Evolutionary conservation across 1,140 invertebrate species (phyloP), one percentile per base, ranked within the genome.

Genomic region (Ectropis grisescens): DNA sequence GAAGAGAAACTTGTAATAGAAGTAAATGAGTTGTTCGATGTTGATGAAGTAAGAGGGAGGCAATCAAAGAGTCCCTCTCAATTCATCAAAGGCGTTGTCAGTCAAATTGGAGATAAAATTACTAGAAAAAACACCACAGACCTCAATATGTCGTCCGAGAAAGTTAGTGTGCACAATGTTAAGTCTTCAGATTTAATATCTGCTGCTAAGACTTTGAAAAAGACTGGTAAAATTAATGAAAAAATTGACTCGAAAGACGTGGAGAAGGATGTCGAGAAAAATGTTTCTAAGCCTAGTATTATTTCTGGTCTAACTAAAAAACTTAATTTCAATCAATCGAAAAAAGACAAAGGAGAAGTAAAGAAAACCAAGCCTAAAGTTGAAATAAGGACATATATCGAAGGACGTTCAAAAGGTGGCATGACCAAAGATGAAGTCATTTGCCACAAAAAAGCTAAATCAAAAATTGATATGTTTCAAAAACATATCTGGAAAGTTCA

Each of bases 381-480:
- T n/a, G 74, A 80, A 51, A 82, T 83, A 11, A 75, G 68, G 49
- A 61, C 78, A 0, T 83, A 83, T 25, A 43, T 34, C 3, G 79
- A 80, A 51, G 65, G 78, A 34, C 62, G 75, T 42, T 50, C 48
- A 1, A 55, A 35, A 41, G 52, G 38, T 23, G 19, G 53, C 16
- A 42, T 62, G 44, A 50, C 32, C 7, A 71, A 66, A 41, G 67
- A 76, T 11, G 62, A 66, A 55, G 62, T 62, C 3, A 41, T 82
- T 7, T 80, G 67, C 33, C 58, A 66, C 28, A 72, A 53, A 13
- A 75, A 81, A 48, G 80, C 80, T 7, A 83, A 79, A 52, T 60
- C 64, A 0, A 74, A 80, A 50, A 82, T 83, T 11, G 81, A 82
- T 37, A 68, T 82, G 53, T 83, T 82, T 34, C 82, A 83, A 59